phyloP scores from a whole-genome alignment of 2,888 invertebrate genomes.

The Dolomedes plantarius region DNA sequence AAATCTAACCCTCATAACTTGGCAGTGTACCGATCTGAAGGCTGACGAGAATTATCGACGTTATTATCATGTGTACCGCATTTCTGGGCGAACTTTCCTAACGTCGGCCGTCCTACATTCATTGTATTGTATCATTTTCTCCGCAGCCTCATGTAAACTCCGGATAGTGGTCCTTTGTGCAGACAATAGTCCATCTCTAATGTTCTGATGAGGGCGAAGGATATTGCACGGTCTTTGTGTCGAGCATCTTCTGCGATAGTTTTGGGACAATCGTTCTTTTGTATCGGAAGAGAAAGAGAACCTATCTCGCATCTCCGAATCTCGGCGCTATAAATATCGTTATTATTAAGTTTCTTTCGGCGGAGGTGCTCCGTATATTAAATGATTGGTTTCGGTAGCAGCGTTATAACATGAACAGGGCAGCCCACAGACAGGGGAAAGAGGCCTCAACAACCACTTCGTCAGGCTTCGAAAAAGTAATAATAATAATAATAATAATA shows the following conservation, averaged over 20 bases:
- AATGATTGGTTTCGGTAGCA: too few species aligned
- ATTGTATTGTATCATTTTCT: slow-evolving; percentile 1
- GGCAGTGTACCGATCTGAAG: too few species aligned
- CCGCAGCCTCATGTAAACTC: not conserved
- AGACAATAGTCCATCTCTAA: not conserved
- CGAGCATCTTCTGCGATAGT: slow-evolving; percentile 1
- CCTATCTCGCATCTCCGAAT: not conserved
- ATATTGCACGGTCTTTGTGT: slow-evolving; percentile 1
- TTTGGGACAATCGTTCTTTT: slow-evolving; percentile 8
- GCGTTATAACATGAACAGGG: too few species aligned
- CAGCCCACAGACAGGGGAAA: too few species aligned
- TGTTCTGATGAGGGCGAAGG: slow-evolving; percentile 3
- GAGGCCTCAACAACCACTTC: too few species aligned
- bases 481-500: too few species aligned
- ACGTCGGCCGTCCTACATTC: not conserved
- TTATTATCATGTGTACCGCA: slow-evolving; percentile 7
- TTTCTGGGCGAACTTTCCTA: not conserved
- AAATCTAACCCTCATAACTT: too few species aligned
- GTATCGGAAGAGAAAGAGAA: not conserved
- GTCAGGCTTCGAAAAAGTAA: too few species aligned
- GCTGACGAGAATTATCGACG: not conserved
- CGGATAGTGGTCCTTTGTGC: slow-evolving; percentile 4
- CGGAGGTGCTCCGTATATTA: too few species aligned
- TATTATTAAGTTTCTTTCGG: too few species aligned
- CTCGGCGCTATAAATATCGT: not conserved